A percentile compares a stretch with the other conserved stretches of the same genome.
These are phyloP conservation scores for Uropsilus gracilis DNA, from an alignment of 2,113 vertebrate species.

Conservation along the genomic window DNA sequence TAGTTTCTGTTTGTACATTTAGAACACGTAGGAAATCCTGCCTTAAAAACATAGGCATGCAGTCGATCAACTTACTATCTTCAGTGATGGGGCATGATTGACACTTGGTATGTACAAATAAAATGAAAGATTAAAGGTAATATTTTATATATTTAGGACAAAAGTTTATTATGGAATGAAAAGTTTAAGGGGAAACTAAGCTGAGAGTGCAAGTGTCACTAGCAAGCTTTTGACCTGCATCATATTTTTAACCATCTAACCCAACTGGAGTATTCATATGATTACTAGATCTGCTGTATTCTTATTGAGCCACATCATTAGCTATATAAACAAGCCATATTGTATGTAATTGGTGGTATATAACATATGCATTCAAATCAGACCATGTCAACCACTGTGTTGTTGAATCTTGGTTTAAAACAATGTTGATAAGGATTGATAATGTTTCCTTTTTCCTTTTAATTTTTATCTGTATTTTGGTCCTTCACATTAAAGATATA, in stretches of 20 bases:
- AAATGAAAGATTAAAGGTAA: background rate
- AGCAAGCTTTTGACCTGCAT: background rate
- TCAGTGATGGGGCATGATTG: background rate
- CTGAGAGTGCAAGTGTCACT: background rate
- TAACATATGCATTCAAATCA: background rate
- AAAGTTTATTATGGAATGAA: background rate
- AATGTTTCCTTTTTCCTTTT: background rate
- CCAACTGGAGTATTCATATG: background rate
- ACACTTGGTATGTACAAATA: background rate
- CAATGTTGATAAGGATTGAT: background rate
- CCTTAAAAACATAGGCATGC: background rate
- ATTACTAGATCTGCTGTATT: background rate
- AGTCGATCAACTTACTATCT: background rate
- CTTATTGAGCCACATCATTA: background rate
- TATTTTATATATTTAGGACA: background rate
- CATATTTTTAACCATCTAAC: constrained; percentile 9
- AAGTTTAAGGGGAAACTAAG: background rate
- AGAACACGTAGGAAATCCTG: background rate
- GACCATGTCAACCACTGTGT: background rate
- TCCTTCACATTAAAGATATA: background rate
- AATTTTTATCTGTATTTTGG: background rate
- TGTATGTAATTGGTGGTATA: background rate
- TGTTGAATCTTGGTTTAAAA: constrained; percentile 42
- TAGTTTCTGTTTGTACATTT: background rate
- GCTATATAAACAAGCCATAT: background rate